phyloP scores from a whole-genome alignment of 2,888 invertebrate species.

The Dasypolia templi region DNA sequence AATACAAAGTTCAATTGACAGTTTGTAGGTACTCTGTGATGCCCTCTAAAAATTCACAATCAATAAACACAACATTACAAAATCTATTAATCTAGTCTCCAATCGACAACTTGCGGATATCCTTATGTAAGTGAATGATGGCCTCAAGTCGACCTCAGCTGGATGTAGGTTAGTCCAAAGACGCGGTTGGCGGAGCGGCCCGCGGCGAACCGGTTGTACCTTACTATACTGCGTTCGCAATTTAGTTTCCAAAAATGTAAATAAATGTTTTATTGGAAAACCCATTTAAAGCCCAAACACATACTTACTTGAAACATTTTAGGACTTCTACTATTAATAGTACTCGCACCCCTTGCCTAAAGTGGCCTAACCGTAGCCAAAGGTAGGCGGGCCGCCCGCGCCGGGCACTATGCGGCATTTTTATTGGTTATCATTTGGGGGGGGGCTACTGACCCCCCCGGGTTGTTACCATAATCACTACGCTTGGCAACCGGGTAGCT shows the following conservation, averaged over 20 bases:
- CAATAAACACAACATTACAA: neutral
- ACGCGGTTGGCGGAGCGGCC: constrained; percentile 61
- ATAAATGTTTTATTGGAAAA: neutral
- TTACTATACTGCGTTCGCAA: constrained; percentile 1
- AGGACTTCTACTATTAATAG: neutral
- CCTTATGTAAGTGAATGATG: constrained; percentile 53
- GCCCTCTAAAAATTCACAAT: constrained; percentile 2
- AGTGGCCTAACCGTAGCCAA: no score
- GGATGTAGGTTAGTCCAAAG: constrained; percentile 77
- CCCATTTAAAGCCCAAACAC: neutral
- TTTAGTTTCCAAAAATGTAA: constrained; percentile 2
- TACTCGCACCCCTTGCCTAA: no score
- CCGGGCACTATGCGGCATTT: no score
- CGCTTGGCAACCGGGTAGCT: no score
- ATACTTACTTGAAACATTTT: neutral
- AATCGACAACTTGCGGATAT: constrained; percentile 43
- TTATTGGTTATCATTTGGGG: no score
- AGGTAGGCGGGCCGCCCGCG: no score
- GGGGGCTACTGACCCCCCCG: no score
- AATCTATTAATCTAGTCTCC: constrained; percentile 11
- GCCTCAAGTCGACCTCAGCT: constrained; percentile 66
- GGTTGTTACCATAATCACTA: no score
- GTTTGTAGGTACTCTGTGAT: no score
- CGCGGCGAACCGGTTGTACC: constrained; percentile 51
- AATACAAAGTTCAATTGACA: no score